Evolutionary conservation across 2,888 invertebrate genomes (phyloP).

Genomic region (Eristalis pertinax): DNA sequence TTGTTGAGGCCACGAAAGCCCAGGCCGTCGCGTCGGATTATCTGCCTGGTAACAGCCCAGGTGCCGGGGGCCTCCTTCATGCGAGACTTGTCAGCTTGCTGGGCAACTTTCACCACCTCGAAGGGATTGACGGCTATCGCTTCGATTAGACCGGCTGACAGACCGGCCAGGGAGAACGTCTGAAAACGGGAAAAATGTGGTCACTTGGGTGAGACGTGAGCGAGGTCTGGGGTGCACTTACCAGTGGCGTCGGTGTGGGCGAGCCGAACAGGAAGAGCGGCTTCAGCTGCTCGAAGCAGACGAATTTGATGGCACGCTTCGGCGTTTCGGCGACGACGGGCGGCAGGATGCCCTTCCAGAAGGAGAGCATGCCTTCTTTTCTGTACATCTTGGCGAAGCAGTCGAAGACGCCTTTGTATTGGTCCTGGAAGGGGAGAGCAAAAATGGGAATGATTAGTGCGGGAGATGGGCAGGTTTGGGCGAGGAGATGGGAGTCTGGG

Average conservation of each 20-base stretch:
- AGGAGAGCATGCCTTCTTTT: slow-evolving; percentile 91
- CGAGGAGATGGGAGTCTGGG: neutral
- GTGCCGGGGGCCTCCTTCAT: slow-evolving; percentile 87
- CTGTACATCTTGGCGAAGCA: slow-evolving; percentile 94
- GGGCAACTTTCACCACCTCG: slow-evolving; percentile 96
- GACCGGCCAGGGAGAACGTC: slow-evolving; percentile 94
- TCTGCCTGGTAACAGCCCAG: slow-evolving; percentile 90
- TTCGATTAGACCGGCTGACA: slow-evolving; percentile 95
- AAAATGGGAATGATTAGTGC: neutral
- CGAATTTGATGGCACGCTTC: slow-evolving; percentile 96
- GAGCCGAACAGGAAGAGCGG: slow-evolving; percentile 91
- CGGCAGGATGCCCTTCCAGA: slow-evolving; percentile 96
- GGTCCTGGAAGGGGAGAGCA: slow-evolving; percentile 75
- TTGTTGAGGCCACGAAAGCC: slow-evolving; percentile 92
- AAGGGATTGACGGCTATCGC: slow-evolving; percentile 96
- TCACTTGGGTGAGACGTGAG: slow-evolving; percentile 9
- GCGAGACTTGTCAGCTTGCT: slow-evolving; percentile 88
- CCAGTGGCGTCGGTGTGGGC: slow-evolving; percentile 88
- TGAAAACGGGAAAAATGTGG: slow-evolving; percentile 80
- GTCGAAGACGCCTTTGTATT: slow-evolving; percentile 91
- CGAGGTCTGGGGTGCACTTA: slow-evolving; percentile 80
- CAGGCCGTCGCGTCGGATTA: slow-evolving; percentile 88
- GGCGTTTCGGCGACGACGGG: slow-evolving; percentile 97
- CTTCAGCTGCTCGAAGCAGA: slow-evolving; percentile 97
- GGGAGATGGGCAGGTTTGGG: neutral